Evolutionary conservation across 2,888 invertebrate genomes (phyloP).

Genomic region (Lepas anatifera): DNA sequence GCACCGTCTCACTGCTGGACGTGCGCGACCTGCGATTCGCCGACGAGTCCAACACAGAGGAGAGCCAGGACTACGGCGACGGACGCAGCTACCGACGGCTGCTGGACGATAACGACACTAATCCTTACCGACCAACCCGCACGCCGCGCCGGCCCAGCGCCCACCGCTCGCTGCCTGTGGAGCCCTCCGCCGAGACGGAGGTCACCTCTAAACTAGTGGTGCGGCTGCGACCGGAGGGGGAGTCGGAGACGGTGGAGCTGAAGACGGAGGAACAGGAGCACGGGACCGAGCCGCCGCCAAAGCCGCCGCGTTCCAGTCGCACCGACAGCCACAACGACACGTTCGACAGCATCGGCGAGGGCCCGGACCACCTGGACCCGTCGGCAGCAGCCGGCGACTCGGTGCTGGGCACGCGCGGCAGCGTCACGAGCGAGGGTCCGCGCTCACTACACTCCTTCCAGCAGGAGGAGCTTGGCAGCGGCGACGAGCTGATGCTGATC

Average conservation of each 20-base stretch:
- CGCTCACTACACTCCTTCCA: conserved; percentile 3
- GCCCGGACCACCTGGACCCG: background rate
- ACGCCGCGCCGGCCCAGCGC: background rate
- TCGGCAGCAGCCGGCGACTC: background rate
- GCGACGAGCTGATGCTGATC: conserved; percentile 9
- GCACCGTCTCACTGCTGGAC: background rate
- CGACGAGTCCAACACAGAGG: conserved; percentile 3
- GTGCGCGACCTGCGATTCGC: background rate
- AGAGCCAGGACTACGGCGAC: conserved; percentile 1
- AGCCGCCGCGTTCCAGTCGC: background rate
- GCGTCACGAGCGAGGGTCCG: background rate
- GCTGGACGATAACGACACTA: background rate
- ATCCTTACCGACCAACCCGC: background rate
- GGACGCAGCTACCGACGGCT: background rate
- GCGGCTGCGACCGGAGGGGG: background rate
- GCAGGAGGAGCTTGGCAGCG: conserved; percentile 4
- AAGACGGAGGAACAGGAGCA: too few relatives aligned
- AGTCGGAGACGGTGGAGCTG: background rate
- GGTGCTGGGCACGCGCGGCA: background rate
- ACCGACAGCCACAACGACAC: background rate
- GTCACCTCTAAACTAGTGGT: background rate
- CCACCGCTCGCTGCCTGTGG: too few relatives aligned
- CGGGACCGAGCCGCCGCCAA: background rate
- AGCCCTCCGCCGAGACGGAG: too few relatives aligned
- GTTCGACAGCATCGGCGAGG: conserved; percentile 7